Percentiles rank a stretch among this genome's conserved stretches.
Conservation (phyloP, 1,140 invertebrate species). For the Cotesia glomerata region DNA sequence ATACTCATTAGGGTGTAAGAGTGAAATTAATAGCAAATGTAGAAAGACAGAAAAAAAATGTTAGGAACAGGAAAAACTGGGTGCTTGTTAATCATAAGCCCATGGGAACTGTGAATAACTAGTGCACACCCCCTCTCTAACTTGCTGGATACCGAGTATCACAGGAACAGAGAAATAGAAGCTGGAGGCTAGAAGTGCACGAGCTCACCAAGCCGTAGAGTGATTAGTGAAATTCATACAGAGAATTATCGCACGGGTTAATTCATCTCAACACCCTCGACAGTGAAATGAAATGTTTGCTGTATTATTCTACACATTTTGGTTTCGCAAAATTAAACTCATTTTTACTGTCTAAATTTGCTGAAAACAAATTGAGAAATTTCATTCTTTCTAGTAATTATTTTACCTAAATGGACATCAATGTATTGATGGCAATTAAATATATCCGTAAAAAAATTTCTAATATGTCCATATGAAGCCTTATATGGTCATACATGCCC, state of each 20-base stretch:
- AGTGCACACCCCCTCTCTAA: slow-evolving; percentile 18
- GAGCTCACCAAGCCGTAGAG: slow-evolving; percentile 18
- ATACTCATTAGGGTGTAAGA: no score
- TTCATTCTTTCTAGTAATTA: no score
- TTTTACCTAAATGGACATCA: no score
- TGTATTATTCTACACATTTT: not conserved
- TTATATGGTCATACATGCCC: no score
- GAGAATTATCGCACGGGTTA: slow-evolving; percentile 27
- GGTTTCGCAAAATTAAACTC: not conserved
- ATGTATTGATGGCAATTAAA: no score
- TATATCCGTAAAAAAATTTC: no score
- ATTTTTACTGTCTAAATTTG: no score
- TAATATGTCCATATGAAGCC: no score
- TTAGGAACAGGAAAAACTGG: not conserved
- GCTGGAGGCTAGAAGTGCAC: not conserved
- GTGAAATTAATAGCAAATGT: no score
- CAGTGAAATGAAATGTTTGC: slow-evolving; percentile 9
- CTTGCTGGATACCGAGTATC: no score
- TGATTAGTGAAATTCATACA: slow-evolving; percentile 35
- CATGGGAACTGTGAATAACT: slow-evolving; percentile 32
- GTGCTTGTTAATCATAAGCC: slow-evolving; percentile 5
- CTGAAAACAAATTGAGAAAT: no score
- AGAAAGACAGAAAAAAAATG: no score
- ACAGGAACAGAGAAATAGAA: slow-evolving; percentile 9
- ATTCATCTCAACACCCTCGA: slow-evolving; percentile 15